Evolutionary conservation across 2,113 vertebrate genomes (phyloP).

Genomic region (Vulpes vulpes): DNA sequence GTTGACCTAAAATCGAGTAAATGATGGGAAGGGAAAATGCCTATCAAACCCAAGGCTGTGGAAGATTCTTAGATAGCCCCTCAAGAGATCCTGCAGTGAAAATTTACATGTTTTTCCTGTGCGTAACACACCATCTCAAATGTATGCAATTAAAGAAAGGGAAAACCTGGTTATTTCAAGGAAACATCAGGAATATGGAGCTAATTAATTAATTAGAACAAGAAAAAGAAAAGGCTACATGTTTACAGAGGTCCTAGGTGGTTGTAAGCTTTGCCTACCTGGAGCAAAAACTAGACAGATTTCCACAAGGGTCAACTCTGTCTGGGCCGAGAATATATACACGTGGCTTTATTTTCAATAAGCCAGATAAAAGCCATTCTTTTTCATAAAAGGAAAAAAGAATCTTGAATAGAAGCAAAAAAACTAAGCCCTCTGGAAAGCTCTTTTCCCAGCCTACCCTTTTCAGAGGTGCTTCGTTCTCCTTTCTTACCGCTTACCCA

Average conservation of each 20-base stretch:
- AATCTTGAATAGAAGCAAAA: not conserved
- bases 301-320: not conserved
- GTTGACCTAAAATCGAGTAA: not conserved
- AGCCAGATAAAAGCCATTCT: not conserved
- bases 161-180: not conserved
- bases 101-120: not conserved
- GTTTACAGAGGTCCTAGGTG: not conserved
- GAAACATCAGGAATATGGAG: not conserved
- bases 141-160: not conserved
- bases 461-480: not conserved
- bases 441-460: not conserved
- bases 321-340: not conserved
- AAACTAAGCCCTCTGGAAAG: not conserved
- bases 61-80: not conserved
- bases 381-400: not conserved
- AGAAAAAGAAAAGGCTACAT: not conserved
- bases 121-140: not conserved
- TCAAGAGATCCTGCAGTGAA: not conserved
- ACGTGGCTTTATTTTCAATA: not conserved
- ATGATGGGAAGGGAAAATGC: not conserved
- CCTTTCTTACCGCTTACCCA: not conserved
- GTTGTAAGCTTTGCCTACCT: not conserved
- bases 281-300: not conserved
- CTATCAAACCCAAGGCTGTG: not conserved
- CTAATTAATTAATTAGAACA: not conserved